Base-by-base conservation (phyloP, 2,888 invertebrate species). In the Trachelus troglodyta region DNA sequence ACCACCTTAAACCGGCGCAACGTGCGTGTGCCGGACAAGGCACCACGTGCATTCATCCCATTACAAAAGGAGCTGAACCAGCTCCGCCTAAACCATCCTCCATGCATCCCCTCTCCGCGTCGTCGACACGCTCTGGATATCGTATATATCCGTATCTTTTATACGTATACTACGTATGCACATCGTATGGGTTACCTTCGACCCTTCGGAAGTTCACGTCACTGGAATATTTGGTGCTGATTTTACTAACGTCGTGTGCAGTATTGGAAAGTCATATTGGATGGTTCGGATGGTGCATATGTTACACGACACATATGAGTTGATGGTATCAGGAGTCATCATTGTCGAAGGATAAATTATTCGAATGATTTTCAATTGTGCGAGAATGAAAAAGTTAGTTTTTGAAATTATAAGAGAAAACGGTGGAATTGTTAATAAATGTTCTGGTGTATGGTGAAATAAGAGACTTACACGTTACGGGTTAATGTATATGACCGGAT, bases 41-140 rank as follows among this genome's bases (percentile, higher is more conserved):
- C 88, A 88, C 87, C 89, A 86, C 87, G 87, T 89, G 89, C 87
- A 86, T 87, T 87, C 86, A 81, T 86, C 87, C 88, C 85, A 89
- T 89, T 89, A 89, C 88, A 84, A 86, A 89, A 89, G 87, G 83
- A 89, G 89, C 89, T 89, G 89, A 89, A 88, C 85, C 86, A 89
- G 89, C 88, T 84, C 82, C 82, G 85, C 79, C 81, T 81, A 83
- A 85, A 80, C 85, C 87, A 82, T 83, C 83, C 85, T 11, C 69
- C 76, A 1, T 31, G 31, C 75, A 68, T 34, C 75, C 75, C 68
- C 4, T 34, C 82, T 84, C 84, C 85, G 84, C 83, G 85, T 86
- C 85, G 83, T 81, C 85, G 83, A 82, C 85, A 84, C 83, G 83
- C 82, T 84, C 83, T 81, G 71, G 71, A 12, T 1, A 31, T 11